Conservation (phyloP, 2,797 vertebrate species). For the Buceros bicornis region DNA sequence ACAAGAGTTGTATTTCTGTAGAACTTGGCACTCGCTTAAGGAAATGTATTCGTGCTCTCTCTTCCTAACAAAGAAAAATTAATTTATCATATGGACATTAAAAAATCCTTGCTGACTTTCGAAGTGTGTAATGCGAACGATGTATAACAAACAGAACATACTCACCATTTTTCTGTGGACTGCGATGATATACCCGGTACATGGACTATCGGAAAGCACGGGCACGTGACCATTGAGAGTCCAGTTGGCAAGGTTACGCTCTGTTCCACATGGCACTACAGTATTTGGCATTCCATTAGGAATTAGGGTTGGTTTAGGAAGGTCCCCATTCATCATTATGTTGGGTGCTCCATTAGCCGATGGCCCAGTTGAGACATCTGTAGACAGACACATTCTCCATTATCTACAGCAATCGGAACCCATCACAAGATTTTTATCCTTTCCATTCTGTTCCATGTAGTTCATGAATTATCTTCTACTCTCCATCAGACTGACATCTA, state of each 20-base stretch:
- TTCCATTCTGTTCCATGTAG: fast-evolving
- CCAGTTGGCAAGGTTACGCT: constrained; percentile 82
- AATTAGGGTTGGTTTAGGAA: constrained; percentile 83
- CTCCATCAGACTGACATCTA: background rate
- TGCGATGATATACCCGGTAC: constrained; percentile 97
- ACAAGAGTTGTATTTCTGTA: background rate
- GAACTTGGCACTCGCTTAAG: background rate
- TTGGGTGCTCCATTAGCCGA: constrained; percentile 82
- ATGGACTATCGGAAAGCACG: constrained; percentile 87
- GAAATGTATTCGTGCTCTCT: background rate
- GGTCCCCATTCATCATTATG: constrained; percentile 82
- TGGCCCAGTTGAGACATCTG: constrained; percentile 79
- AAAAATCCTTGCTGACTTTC: background rate
- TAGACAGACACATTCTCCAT: background rate
- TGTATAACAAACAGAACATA: background rate
- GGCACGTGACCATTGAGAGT: constrained; percentile 88
- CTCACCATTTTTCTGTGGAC: constrained; percentile 98
- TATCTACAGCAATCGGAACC: background rate
- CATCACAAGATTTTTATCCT: fast-evolving
- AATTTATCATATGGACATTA: fast-evolving
- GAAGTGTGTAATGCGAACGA: fast-evolving
- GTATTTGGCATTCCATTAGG: constrained; percentile 91
- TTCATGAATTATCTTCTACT: background rate
- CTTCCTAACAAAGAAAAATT: background rate
- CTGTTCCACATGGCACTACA: constrained; percentile 84